Percentiles rank a stretch among this genome's conserved stretches.
phyloP scores from a whole-genome alignment of 2,113 vertebrate genomes.

The Rhinoderma darwinii region DNA sequence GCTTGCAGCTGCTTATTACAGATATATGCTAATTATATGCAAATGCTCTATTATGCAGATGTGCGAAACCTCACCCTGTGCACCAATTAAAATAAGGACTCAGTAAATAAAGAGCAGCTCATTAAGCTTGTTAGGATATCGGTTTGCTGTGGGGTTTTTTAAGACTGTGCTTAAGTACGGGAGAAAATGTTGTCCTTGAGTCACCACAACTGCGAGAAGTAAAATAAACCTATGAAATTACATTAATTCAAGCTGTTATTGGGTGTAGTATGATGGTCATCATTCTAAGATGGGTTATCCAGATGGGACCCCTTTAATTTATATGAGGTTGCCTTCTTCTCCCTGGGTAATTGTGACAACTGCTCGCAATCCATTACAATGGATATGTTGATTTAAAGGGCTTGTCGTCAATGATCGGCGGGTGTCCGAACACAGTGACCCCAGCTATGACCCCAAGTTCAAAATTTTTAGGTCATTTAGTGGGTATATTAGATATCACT shows the following conservation, averaged over 20 bases:
- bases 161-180: not conserved
- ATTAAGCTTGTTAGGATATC: conserved; percentile 50
- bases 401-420: no score
- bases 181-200: not conserved
- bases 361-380: no score
- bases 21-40: conserved; percentile 55
- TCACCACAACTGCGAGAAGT: not conserved
- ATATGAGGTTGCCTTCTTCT: no score
- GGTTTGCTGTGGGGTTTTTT: conserved; percentile 33
- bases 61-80: conserved; percentile 52
- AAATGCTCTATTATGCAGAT: conserved; percentile 53
- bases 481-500: no score
- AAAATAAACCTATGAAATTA: not conserved
- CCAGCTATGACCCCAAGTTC: no score
- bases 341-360: no score
- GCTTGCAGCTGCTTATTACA: conserved; percentile 49
- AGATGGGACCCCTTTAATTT: no score
- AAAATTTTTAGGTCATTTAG: no score
- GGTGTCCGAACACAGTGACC: no score
- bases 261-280: not conserved
- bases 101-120: conserved; percentile 54
- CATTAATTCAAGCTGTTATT: not conserved
- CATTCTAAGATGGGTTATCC: no score
- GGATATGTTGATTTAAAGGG: no score
- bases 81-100: conserved; percentile 53